phyloP scores from a whole-genome alignment of 2,113 vertebrate species.

The Ammospiza nelsoni region DNA sequence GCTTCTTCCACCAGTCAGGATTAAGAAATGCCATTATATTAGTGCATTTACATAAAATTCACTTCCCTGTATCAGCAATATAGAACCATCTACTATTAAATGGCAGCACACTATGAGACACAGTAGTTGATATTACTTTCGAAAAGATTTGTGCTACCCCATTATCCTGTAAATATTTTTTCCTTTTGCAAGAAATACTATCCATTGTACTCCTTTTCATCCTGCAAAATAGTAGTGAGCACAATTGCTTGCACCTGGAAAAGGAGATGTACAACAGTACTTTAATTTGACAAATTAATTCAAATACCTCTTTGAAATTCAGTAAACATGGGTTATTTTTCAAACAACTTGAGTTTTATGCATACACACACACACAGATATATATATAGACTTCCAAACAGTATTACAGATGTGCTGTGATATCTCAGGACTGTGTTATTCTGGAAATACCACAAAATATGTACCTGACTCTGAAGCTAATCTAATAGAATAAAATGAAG shows the following conservation, averaged over 20 bases:
- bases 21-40: conserved; percentile 57
- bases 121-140: conserved; percentile 41
- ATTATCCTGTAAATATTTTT: conserved; percentile 52
- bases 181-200: conserved; percentile 32
- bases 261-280: conserved; percentile 29
- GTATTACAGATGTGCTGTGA: not conserved
- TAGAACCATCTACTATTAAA: conserved; percentile 8
- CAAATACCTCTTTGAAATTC: conserved; percentile 38
- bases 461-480: conserved; percentile 23
- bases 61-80: conserved; percentile 43
- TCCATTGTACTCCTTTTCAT: conserved; percentile 26
- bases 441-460: conserved; percentile 2
- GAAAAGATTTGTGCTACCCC: conserved; percentile 25
- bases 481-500: not conserved
- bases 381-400: not conserved
- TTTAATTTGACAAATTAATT: conserved; percentile 63
- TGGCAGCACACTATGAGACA: conserved; percentile 15
- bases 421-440: not conserved
- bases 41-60: conserved; percentile 49
- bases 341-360: not conserved
- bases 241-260: conserved; percentile 34
- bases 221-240: conserved; percentile 22
- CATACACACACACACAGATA: not conserved
- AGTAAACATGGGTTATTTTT: conserved; percentile 36
- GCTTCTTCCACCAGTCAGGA: conserved; percentile 44